These are phyloP conservation scores for Rhimphoctona megacephalus DNA, from an alignment of 2,888 invertebrate genomes.

Conservation along the genomic window DNA sequence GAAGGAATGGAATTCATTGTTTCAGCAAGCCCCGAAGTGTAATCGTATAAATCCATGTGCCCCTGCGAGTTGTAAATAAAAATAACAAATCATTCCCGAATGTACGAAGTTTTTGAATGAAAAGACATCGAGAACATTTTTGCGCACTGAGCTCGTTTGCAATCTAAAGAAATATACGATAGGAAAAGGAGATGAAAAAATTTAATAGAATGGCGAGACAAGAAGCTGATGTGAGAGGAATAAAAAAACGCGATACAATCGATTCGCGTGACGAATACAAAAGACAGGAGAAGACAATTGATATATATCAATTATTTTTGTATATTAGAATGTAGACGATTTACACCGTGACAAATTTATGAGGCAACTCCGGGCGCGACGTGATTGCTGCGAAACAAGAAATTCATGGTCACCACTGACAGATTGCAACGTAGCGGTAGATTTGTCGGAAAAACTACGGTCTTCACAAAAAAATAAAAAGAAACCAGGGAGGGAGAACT, in stretches of 20 bases:
- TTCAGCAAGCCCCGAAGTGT: neutral
- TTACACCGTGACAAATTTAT: constrained; percentile 50
- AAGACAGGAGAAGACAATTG: neutral
- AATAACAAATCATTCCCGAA: constrained; percentile 56
- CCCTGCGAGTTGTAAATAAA: constrained; percentile 43
- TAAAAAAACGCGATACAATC: constrained; percentile 39
- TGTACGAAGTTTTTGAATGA: constrained; percentile 54
- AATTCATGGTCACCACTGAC: constrained; percentile 67
- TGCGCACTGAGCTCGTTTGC: constrained; percentile 33
- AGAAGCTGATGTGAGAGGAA: constrained; percentile 36
- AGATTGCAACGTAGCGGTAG: constrained; percentile 59
- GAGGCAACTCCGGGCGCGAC: constrained; percentile 49
- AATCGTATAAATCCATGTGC: neutral
- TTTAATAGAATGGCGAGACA: constrained; percentile 23
- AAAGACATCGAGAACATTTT: constrained; percentile 28
- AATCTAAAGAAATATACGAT: constrained; percentile 10
- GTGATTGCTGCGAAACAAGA: constrained; percentile 65
- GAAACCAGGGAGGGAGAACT: neutral
- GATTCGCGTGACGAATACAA: constrained; percentile 55
- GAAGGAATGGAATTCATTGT: constrained; percentile 34
- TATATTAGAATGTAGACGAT: constrained; percentile 23
- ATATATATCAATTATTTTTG: neutral
- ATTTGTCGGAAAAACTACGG: constrained; percentile 52
- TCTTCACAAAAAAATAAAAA: constrained; percentile 10
- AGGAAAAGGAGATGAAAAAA: constrained; percentile 9